These are phyloP conservation scores for Mohoua ochrocephala DNA, from an alignment of 2,113 vertebrate genomes.

Conservation along the genomic window DNA sequence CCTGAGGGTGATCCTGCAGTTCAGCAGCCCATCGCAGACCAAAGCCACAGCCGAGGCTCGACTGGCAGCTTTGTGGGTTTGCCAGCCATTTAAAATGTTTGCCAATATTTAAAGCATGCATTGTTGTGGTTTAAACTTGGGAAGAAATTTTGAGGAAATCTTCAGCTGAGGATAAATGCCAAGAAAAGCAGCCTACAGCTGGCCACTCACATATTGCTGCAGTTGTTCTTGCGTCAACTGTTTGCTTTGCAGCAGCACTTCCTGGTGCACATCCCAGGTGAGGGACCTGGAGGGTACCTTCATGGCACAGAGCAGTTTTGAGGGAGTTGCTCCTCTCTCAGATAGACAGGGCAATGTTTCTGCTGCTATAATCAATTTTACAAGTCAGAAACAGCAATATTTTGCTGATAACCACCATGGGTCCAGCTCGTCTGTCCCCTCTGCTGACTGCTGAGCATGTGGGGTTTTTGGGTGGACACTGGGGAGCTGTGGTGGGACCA, in stretches of 20 bases:
- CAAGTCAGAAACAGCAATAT: background rate
- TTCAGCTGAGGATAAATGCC: background rate
- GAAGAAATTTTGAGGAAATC: background rate
- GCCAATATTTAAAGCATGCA: background rate
- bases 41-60: accelerated
- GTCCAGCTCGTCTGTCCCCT: background rate
- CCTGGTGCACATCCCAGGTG: accelerated
- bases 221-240: background rate
- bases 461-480: background rate
- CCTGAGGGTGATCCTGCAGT: background rate
- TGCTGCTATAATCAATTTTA: background rate
- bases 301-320: background rate
- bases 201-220: background rate
- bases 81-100: background rate
- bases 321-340: background rate
- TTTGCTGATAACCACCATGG: accelerated
- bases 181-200: background rate
- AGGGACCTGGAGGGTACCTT: background rate
- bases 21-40: accelerated
- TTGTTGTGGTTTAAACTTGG: background rate
- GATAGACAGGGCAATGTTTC: background rate
- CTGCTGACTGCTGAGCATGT: background rate
- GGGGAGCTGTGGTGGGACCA: background rate
- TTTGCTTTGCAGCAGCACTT: background rate
- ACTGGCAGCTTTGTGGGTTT: background rate